Base-by-base conservation (phyloP, 1,140 invertebrate species). In the Ladona fulva region DNA sequence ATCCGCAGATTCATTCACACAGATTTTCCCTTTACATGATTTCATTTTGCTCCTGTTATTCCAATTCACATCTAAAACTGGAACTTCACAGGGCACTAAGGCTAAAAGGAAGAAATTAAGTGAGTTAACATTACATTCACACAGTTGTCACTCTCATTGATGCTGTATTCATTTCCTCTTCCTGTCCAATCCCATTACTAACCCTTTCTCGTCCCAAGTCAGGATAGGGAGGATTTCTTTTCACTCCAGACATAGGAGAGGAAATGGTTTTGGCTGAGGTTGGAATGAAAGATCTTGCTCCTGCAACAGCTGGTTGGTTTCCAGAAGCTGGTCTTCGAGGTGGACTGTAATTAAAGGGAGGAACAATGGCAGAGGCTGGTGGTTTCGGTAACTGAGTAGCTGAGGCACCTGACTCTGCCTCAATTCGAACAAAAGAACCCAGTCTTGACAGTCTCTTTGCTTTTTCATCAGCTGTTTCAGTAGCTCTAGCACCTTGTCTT, bases 261-360 rank as follows among this genome's bases (percentile, higher is more conserved):
- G 52, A 66, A 19, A 66, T 29, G 16, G 22, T 29, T 29, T 29
- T 42, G 25, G 75, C 75, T 29, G 75, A 76, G 29, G 75, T 76
- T 37, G 75, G 75, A 42, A 76, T 76, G 10, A 37, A 42, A 8
- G 75, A 76, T 29, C 42, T 76, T 25, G 24, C 74, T 25, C 24
- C 74, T 8, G 74, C 74, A 22, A n/a, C 74, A 25, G 14, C 24
- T 42, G 24, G 12, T n/a, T 75, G 24, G 24, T 42, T n/a, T 24
- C 74, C 74, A 16, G 42, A 22, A 12, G 59, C 24, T 24, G 74
- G 5, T 1, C 73, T 25, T 22, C 52, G 14, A 12, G 81, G 81
- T 7, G 87, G 87, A 76, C 84, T 87, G 77, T 89, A 89, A 80
- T 89, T 89, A 78, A 88, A 89, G 0, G 88, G 87, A 19, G 84